These are phyloP conservation scores for Sitta carolinensis DNA, from an alignment of 2,797 vertebrate species.

Conservation along the genomic window DNA sequence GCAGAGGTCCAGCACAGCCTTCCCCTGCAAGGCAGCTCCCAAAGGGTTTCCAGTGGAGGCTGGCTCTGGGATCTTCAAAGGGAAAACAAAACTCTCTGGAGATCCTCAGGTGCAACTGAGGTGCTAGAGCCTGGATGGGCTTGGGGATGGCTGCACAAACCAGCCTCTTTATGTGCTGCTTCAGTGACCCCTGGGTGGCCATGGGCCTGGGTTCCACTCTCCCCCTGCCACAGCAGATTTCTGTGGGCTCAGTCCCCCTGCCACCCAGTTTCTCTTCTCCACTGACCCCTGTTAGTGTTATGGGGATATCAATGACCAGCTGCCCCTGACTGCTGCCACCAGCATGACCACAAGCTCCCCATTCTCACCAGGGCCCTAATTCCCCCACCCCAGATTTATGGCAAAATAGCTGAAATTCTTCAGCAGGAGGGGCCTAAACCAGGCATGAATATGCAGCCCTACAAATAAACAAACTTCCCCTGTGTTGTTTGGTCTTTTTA, in stretches of 20 bases:
- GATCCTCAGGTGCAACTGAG: neutral
- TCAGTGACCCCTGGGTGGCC: neutral
- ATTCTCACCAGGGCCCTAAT: neutral
- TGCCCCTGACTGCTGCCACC: neutral
- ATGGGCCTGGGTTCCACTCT: fast-evolving
- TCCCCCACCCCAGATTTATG: neutral
- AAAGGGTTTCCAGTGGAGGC: neutral
- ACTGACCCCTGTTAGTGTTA: too few relatives aligned
- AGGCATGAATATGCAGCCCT: neutral
- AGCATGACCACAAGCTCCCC: neutral
- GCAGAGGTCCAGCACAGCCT: neutral
- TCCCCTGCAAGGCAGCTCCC: neutral
- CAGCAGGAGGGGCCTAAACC: neutral
- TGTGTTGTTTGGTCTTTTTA: neutral
- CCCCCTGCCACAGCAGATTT: neutral
- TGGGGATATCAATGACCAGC: fast-evolving
- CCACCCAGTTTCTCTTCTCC: neutral
- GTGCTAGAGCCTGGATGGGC: neutral
- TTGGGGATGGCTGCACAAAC: neutral
- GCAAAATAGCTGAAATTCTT: constrained; percentile 58
- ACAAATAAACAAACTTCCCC: constrained; percentile 52
- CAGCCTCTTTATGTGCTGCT: fast-evolving
- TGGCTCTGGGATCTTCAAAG: neutral
- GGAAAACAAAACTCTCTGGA: neutral
- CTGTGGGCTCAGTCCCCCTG: neutral